Percentiles rank a stretch among this genome's conserved stretches.
These are phyloP conservation scores for Theonella swinhoei DNA, from an alignment of 37 sponge, comb jelly and placozoan species.

Conservation along the genomic window DNA sequence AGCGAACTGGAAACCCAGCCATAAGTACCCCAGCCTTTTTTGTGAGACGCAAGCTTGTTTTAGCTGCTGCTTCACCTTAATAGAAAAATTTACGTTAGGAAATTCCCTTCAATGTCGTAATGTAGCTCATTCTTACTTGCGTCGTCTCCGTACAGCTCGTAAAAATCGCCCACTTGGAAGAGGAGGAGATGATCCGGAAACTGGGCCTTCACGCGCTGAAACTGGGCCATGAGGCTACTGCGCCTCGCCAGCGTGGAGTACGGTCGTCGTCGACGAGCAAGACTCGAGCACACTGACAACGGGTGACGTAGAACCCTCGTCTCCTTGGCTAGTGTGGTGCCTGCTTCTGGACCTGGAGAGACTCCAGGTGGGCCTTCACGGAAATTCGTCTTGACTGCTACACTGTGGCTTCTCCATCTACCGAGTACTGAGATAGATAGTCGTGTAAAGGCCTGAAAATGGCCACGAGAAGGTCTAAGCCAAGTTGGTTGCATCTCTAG, in stretches of 20 bases:
- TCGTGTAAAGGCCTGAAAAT: too few species aligned
- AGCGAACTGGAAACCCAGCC: constrained; percentile 80
- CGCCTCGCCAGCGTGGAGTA: constrained; percentile 7
- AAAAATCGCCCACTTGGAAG: constrained; percentile 93
- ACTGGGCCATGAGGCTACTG: constrained; percentile 59
- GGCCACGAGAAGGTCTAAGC: too few species aligned
- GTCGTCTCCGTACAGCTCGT: constrained; percentile 83
- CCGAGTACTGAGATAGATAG: too few species aligned
- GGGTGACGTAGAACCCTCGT: too few species aligned
- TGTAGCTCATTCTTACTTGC: constrained; percentile 36
- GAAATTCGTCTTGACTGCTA: not conserved
- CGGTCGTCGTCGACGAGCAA: not conserved
- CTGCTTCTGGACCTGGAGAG: too few species aligned
- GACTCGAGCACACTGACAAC: too few species aligned
- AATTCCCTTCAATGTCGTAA: not conserved
- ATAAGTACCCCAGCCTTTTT: constrained; percentile 49
- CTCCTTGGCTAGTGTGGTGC: too few species aligned
- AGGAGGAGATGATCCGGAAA: constrained; percentile 70
- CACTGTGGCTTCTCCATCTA: too few species aligned
- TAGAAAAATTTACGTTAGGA: not conserved
- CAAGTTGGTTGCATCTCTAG: too few species aligned
- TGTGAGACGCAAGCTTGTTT: constrained; percentile 67
- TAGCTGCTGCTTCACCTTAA: constrained; percentile 46
- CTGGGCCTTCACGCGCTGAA: constrained; percentile 63
- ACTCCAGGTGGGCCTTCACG: not conserved